phyloP scores from a whole-genome alignment of 2,113 vertebrate genomes.

The Onychostruthus taczanowskii region DNA sequence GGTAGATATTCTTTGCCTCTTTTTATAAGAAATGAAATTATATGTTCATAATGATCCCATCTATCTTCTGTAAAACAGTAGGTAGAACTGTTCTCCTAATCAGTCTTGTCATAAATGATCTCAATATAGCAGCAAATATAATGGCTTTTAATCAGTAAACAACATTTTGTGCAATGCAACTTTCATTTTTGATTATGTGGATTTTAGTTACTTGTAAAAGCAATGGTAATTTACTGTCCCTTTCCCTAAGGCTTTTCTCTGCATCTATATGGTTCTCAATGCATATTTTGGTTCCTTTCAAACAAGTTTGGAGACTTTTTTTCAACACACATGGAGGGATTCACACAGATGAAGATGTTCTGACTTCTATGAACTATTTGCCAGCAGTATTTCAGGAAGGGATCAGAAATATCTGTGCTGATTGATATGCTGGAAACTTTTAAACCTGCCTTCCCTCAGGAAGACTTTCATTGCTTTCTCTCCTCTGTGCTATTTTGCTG shows the following conservation, averaged over 20 bases:
- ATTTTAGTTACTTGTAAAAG: background rate
- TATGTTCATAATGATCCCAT: background rate
- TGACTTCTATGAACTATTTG: background rate
- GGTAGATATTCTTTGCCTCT: background rate
- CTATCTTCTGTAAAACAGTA: background rate
- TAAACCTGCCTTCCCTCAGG: background rate
- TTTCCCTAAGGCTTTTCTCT: background rate
- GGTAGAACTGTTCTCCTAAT: background rate
- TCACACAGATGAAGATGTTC: background rate
- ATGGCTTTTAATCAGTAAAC: background rate
- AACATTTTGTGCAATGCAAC: background rate
- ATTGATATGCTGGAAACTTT: background rate
- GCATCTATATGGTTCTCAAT: background rate
- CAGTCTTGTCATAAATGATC: background rate
- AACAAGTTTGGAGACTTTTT: background rate
- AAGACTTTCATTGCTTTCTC: background rate
- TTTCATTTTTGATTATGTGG: background rate
- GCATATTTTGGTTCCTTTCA: background rate
- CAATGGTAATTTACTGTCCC: background rate
- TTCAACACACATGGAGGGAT: background rate
- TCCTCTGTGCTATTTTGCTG: background rate
- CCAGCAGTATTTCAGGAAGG: background rate
- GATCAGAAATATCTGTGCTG: background rate
- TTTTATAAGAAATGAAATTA: background rate
- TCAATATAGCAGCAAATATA: background rate